Evolutionary conservation across 2,797 vertebrate genomes (phyloP), one percentile per base, ranked within the genome.

Genomic region (Novumbra hubbsi): DNA sequence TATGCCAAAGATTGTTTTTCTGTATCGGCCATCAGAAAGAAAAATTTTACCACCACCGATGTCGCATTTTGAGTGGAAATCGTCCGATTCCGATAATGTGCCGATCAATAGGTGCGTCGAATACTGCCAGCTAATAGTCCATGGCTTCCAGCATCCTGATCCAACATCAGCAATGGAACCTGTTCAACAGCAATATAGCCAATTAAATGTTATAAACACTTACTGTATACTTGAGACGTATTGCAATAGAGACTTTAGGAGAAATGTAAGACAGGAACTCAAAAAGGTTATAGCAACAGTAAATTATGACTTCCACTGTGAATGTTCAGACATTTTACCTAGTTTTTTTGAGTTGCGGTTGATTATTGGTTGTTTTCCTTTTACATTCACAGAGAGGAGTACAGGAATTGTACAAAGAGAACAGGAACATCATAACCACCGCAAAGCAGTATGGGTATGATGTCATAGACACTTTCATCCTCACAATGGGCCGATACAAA

Each of bases 401-500:
- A 21, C 96, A 94, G 84, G 88, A 95, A 24, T 90, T 98, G 24
- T 91, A 95, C 92, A 87, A 81, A 24, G 91, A 96, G 89, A 99
- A 98, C 70, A 30, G 75, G 21, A 73, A 94, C 73, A 95, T 99
- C 87, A 85, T 98, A 78, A 78, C 91, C 72, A 87, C 91, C n/a
- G 95, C 97, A 78, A 94, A 93, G 87, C 87, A 81, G 8, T 90
- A 94, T 16, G 94, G 95, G 68, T 98, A 95, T 72, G 95, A 98
- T 91, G 96, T 91, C 55, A 93, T 98, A 11, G 97, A 99, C 91
- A 98, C 98, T 0, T 95, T 98, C 79, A 85, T 92, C 77, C 91
- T 99, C 86, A 98, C 98, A 0, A 95, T 97, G 96, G 98, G 97
- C 5, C 94, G 98, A 11, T 93, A 96, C 86, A 97, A 96, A 76